Evolutionary conservation across 1,140 invertebrate species (phyloP).

Genomic region (Doryteuthis pealeii): DNA sequence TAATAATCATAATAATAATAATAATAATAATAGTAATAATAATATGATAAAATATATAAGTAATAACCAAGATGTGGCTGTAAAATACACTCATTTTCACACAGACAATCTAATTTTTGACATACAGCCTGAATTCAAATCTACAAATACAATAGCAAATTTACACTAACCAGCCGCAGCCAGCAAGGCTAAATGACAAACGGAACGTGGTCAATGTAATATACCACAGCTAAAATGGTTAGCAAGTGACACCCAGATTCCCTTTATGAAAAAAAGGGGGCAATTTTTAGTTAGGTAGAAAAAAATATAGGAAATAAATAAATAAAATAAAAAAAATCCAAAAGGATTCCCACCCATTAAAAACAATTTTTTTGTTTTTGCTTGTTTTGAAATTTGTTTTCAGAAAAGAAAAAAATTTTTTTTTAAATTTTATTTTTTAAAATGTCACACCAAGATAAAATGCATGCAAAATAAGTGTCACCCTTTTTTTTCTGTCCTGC

Average conservation of each 20-base stretch:
- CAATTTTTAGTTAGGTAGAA: neutral
- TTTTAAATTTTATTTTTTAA: too few species aligned
- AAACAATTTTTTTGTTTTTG: too few species aligned
- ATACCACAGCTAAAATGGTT: neutral
- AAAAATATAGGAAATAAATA: neutral
- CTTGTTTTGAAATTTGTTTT: too few species aligned
- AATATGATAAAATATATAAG: too few species aligned
- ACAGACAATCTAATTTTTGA: neutral
- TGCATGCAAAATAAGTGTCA: too few species aligned
- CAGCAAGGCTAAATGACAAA: neutral
- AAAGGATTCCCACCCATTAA: too few species aligned
- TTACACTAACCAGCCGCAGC: conserved; percentile 1
- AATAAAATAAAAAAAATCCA: too few species aligned
- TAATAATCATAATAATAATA: conserved; percentile 10
- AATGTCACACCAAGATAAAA: too few species aligned
- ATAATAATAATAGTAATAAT: neutral
- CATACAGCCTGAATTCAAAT: neutral
- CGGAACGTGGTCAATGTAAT: neutral
- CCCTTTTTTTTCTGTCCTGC: too few species aligned
- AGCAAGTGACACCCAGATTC: conserved; percentile 9
- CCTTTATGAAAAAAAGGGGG: neutral
- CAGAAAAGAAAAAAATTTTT: too few species aligned
- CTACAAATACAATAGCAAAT: conserved; percentile 9
- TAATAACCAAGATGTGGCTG: neutral
- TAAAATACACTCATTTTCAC: neutral